phyloP scores from a whole-genome alignment of 2,888 invertebrate genomes.

The Eristalinus aeneus region DNA sequence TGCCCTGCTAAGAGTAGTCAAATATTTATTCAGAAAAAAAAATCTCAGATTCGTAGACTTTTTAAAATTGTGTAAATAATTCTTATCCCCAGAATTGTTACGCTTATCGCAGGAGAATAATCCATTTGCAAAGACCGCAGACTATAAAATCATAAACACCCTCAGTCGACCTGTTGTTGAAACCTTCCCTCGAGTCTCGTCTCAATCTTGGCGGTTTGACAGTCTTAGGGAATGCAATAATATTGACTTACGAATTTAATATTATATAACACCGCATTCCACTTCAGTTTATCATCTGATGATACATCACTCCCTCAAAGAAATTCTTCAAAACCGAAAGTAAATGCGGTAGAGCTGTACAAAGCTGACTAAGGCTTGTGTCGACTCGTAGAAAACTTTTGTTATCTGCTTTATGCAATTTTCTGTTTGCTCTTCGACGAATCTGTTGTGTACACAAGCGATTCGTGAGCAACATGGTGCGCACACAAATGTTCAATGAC shows the following conservation, averaged over 20 bases:
- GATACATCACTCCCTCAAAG: background rate
- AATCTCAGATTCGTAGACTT: background rate
- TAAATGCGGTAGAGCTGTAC: background rate
- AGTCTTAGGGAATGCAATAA: no score
- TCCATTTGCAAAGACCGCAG: background rate
- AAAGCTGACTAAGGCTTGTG: background rate
- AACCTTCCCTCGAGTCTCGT: no score
- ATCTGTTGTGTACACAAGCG: background rate
- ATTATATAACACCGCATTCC: no score
- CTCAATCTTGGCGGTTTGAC: no score
- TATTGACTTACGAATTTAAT: no score
- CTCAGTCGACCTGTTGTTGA: no score
- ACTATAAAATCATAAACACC: background rate
- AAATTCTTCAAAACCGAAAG: background rate
- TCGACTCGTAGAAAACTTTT: background rate
- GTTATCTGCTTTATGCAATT: background rate
- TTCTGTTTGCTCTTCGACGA: background rate
- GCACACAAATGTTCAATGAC: background rate
- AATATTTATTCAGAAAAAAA: no score
- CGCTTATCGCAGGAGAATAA: background rate
- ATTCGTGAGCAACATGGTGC: background rate
- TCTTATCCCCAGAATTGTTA: background rate
- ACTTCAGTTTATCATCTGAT: no score
- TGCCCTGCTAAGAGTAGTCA: no score
- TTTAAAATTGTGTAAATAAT: background rate